Percentiles rank a stretch among this genome's conserved stretches.
These are phyloP conservation scores for Gallinago jamesoni DNA, from an alignment of 2,113 vertebrate species.

Conservation along the genomic window DNA sequence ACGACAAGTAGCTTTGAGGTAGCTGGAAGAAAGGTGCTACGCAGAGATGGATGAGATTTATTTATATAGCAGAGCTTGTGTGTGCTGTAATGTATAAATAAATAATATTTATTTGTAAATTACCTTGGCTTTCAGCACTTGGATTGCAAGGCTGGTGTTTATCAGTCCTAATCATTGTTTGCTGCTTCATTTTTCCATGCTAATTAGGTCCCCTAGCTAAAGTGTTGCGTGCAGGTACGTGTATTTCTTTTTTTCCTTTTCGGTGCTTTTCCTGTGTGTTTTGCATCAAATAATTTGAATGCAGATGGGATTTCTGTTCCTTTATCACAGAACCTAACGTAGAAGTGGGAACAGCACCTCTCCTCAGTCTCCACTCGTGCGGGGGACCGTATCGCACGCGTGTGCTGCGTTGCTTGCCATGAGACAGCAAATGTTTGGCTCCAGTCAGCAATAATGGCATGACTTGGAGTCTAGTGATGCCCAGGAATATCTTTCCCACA, in stretches of 20 bases:
- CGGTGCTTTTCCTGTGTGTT: neutral
- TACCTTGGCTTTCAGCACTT: neutral
- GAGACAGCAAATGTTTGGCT: neutral
- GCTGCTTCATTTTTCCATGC: neutral
- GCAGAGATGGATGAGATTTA: neutral
- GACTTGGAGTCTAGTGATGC: neutral
- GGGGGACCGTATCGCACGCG: rapidly evolving
- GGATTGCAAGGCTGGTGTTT: neutral
- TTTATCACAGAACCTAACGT: neutral
- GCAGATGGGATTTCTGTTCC: neutral
- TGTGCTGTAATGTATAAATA: neutral
- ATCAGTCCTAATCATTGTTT: neutral
- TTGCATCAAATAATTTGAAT: neutral
- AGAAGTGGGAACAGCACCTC: neutral
- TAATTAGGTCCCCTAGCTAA: neutral
- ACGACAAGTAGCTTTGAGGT: neutral
- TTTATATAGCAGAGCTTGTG: neutral
- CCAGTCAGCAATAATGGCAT: neutral
- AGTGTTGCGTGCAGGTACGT: rapidly evolving
- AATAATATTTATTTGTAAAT: neutral
- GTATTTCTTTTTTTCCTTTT: neutral
- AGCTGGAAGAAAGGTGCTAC: neutral
- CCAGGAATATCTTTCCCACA: neutral
- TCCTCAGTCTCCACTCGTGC: neutral
- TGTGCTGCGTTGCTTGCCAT: neutral